A percentile compares a stretch with the other conserved stretches of the same genome.
phyloP scores from a whole-genome alignment of 2,113 vertebrate species.

The Macrotis lagotis region DNA sequence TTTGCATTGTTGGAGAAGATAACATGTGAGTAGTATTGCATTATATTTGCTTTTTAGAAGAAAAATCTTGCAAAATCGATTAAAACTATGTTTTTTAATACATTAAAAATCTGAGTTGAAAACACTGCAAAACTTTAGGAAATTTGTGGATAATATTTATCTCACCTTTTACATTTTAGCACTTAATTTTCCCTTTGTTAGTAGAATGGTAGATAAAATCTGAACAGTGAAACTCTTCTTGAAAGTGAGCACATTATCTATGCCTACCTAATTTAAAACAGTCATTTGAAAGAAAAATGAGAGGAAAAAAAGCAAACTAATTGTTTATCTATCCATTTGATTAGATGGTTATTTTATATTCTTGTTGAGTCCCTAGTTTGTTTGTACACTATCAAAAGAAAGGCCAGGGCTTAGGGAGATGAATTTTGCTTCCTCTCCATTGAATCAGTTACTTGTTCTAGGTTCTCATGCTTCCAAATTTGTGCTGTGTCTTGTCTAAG shows the following conservation, averaged over 20 bases:
- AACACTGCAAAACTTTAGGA: slow-evolving; percentile 7
- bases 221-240: slow-evolving; percentile 24
- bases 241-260: slow-evolving; percentile 22
- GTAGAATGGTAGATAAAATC: background rate
- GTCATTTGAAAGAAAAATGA: background rate
- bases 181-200: background rate
- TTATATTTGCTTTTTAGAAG: slow-evolving; percentile 31
- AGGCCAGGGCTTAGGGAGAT: background rate
- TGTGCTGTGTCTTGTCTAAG: background rate
- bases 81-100: slow-evolving; percentile 26
- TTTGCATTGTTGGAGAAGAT: slow-evolving; percentile 97
- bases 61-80: slow-evolving; percentile 20
- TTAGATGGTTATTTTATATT: slow-evolving; percentile 33
- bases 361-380: background rate
- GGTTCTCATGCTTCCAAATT: background rate
- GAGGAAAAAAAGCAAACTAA: background rate
- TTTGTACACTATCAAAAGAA: background rate
- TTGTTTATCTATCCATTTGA: background rate
- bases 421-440: background rate
- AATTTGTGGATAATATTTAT: background rate
- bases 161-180: slow-evolving; percentile 27
- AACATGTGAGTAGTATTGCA: slow-evolving; percentile 89
- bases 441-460: background rate
- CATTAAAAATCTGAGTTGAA: slow-evolving; percentile 17
- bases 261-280: background rate